Percentiles rank a stretch among this genome's conserved stretches.
Evolutionary conservation across 2,113 vertebrate species (phyloP).

Genomic region (Opisthocomus hoazin): DNA sequence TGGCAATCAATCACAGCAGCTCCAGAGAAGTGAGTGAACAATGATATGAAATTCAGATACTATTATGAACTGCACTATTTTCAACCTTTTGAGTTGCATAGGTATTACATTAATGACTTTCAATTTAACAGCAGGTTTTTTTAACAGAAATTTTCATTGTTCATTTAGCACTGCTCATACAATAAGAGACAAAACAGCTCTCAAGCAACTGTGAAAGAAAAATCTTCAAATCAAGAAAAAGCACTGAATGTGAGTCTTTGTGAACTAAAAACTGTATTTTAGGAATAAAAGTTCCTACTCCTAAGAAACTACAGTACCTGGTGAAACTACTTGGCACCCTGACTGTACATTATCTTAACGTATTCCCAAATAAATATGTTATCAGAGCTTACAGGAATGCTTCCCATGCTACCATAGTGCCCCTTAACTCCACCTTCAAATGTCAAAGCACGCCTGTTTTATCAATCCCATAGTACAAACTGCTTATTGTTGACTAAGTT

Average conservation of each 20-base stretch:
- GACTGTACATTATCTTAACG: neutral
- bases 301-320: neutral
- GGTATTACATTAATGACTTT: neutral
- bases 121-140: neutral
- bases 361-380: neutral
- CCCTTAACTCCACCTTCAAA: neutral
- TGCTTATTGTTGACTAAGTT: neutral
- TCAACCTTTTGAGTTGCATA: neutral
- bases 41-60: neutral
- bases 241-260: neutral
- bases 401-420: neutral
- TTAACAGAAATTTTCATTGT: neutral
- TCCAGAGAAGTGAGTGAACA: neutral
- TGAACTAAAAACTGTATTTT: neutral
- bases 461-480: neutral
- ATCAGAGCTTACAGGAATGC: neutral
- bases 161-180: neutral
- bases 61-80: neutral
- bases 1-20: neutral
- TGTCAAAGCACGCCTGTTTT: neutral
- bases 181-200: neutral
- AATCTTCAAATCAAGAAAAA: neutral
- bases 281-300: neutral
- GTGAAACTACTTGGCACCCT: neutral
- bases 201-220: neutral